Conservation (phyloP, 2,888 invertebrate genomes). For the Chydorus sphaericus region DNA sequence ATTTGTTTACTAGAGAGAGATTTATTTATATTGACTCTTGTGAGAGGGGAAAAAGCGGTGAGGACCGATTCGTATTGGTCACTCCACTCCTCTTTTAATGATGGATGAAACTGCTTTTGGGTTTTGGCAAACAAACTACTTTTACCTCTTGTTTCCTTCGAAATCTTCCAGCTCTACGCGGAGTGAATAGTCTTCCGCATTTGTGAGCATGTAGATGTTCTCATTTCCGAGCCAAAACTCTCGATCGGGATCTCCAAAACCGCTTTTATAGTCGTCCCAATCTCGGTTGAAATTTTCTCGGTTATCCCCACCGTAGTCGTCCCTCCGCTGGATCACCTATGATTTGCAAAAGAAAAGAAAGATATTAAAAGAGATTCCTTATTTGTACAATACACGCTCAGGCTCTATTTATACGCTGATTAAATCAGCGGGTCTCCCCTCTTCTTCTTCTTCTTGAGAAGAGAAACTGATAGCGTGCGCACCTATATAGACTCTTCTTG, state of each 20-base stretch:
- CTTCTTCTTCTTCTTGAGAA: not conserved
- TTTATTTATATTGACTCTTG: no score
- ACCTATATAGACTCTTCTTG: no score
- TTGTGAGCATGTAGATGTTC: constrained; percentile 83
- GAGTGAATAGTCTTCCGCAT: constrained; percentile 76
- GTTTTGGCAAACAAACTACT: no score
- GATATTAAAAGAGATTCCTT: not conserved
- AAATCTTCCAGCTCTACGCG: constrained; percentile 76
- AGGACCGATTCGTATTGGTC: no score
- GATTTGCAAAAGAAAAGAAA: not conserved
- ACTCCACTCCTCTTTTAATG: no score
- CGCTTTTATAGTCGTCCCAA: constrained; percentile 85
- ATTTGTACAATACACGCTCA: no score
- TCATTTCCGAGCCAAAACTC: constrained; percentile 90
- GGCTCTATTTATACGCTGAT: no score
- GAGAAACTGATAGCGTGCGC: not conserved
- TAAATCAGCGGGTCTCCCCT: not conserved
- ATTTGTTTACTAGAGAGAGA: no score
- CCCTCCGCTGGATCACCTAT: constrained; percentile 76
- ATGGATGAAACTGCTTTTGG: no score
- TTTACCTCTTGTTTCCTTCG: constrained; percentile 3
- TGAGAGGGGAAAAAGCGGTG: no score
- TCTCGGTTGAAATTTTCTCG: constrained; percentile 81
- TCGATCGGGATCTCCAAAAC: constrained; percentile 75
- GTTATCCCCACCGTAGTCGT: constrained; percentile 74